Evolutionary conservation across 2,888 invertebrate species (phyloP), one percentile per base, ranked within the genome.

Genomic region (Sisyra terminalis): DNA sequence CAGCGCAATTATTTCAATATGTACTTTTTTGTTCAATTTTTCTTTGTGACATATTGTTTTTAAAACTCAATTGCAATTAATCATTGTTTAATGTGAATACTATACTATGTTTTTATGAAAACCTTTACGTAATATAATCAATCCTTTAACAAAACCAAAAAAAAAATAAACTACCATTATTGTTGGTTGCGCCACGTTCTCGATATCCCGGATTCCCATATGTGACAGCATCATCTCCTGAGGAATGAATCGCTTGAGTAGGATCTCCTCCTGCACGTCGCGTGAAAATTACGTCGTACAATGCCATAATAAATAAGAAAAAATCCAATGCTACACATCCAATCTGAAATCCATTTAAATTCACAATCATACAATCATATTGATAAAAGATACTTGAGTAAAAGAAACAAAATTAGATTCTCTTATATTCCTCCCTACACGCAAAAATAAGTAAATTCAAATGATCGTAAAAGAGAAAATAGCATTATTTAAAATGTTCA

Each of bases 181-280:
- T 73, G 61, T 63, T 66, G 29, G 58, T 51, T 11, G 48, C 48
- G 16, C 71, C 70, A 32, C 58, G 49, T 49, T 88, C 88, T 57
- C 84, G 76, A 58, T 82, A 88, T 29, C 87, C 86, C 4, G 87
- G 87, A 66, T 88, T 88, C 53, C 84, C 84, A 57, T 82, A 85
- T 30, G 87, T 86, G 34, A 82, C 79, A 15, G 76, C 75, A 45
- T 73, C 73, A 2, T 69, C 61, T 14, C 51, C 52, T 46, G 70
- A 72, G 2, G 66, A 65, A 29, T 67, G 64, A 18, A 71, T 61
- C 44, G 68, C 64, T 51, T 60, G 61, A 32, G 87, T 87, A 1
- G 88, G 88, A 62, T 88, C 87, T 10, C 87, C 87, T 6, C 84
- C 84, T 17, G 67, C 66, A 46, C 79, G 70, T 50, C 83, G 69